Percentiles rank a stretch among this genome's conserved stretches.
Evolutionary conservation across 2,113 vertebrate genomes (phyloP).

Genomic region (Madoqua kirkii): DNA sequence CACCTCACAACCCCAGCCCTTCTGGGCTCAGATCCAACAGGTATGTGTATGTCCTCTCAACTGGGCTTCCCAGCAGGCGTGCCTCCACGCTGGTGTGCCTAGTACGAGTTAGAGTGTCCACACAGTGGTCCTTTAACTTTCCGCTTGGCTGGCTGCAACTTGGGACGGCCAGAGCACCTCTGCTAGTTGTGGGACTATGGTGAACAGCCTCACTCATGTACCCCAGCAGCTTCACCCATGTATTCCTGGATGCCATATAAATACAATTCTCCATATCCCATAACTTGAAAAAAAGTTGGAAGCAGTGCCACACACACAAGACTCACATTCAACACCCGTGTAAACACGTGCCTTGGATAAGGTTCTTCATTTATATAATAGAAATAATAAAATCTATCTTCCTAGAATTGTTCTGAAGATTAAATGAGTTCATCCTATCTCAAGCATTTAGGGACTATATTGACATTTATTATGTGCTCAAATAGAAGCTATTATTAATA

Average conservation of each 20-base stretch:
- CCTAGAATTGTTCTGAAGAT: neutral
- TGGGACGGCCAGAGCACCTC: neutral
- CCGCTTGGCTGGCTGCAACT: neutral
- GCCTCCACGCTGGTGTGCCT: neutral
- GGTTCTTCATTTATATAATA: neutral
- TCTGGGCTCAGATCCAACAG: neutral
- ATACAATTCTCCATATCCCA: neutral
- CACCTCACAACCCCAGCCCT: neutral
- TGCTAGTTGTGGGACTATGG: neutral
- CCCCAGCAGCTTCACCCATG: neutral
- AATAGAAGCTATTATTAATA: neutral
- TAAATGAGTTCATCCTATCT: neutral
- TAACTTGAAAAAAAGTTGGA: neutral
- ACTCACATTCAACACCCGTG: neutral
- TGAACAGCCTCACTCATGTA: neutral
- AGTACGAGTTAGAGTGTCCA: neutral
- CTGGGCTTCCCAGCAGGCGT: neutral
- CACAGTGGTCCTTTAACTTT: neutral
- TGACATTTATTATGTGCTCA: neutral
- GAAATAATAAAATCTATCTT: neutral
- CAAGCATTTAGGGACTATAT: neutral
- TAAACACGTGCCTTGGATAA: neutral
- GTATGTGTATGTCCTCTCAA: too few relatives aligned
- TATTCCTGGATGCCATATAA: neutral
- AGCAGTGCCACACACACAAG: neutral